phyloP scores from a whole-genome alignment of 2,797 vertebrate genomes.

The Scolopax rusticola region DNA sequence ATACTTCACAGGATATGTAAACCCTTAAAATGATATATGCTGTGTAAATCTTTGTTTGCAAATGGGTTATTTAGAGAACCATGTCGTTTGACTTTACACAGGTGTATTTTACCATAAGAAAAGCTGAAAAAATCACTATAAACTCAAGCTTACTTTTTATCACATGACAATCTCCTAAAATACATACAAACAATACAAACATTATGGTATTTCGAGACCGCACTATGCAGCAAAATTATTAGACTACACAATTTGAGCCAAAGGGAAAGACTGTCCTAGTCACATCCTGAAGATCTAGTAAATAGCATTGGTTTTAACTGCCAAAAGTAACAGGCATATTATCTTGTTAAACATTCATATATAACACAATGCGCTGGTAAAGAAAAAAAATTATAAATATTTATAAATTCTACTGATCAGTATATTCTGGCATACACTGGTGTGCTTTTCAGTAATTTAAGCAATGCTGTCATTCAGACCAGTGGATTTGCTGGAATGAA shows the following conservation, averaged over 20 bases:
- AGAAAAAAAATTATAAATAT: accelerated
- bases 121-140: not conserved
- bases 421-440: not conserved
- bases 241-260: not conserved
- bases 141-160: not conserved
- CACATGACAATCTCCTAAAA: not conserved
- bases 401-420: not conserved
- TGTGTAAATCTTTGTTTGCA: not conserved
- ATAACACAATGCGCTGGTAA: not conserved
- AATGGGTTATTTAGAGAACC: not conserved
- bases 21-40: not conserved
- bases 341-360: not conserved
- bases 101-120: not conserved
- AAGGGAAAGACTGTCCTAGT: not conserved
- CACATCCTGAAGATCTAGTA: not conserved
- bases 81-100: not conserved
- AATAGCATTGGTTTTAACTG: not conserved
- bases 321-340: not conserved
- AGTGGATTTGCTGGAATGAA: not conserved
- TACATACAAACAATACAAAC: not conserved
- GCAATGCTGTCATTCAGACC: not conserved
- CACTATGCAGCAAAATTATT: not conserved
- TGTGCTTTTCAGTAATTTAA: not conserved
- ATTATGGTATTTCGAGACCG: not conserved
- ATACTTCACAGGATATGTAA: not conserved